Conservation (phyloP, 1,140 invertebrate species). For the Aphelinus atriplicis region DNA sequence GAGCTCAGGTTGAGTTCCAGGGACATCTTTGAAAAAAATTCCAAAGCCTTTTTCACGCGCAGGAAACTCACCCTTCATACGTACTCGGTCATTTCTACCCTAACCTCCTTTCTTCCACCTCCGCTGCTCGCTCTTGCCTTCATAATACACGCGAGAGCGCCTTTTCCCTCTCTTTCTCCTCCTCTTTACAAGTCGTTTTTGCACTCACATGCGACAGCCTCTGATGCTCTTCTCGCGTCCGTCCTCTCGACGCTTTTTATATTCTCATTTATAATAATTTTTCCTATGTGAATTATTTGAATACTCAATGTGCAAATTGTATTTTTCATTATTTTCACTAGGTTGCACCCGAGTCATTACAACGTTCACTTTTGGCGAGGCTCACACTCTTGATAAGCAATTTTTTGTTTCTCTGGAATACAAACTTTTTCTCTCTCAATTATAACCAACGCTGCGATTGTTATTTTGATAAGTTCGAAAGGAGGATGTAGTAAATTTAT, state of each 20-base stretch:
- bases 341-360: background rate
- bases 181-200: background rate
- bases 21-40: too few species aligned
- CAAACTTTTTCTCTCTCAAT: too few species aligned
- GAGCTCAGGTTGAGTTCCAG: too few species aligned
- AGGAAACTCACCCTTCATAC: slow-evolving; percentile 33
- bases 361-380: too few species aligned
- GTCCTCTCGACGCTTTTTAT: slow-evolving; percentile 21
- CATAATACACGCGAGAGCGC: slow-evolving; percentile 1
- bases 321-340: background rate
- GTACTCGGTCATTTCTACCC: slow-evolving; percentile 39
- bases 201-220: background rate
- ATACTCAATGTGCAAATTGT: background rate
- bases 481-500: too few species aligned
- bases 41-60: background rate
- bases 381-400: too few species aligned
- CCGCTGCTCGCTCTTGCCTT: slow-evolving; percentile 18
- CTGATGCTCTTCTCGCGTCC: background rate
- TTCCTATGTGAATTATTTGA: background rate
- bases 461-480: too few species aligned
- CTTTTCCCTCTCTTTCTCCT: background rate
- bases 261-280: slow-evolving; percentile 30
- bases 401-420: too few species aligned
- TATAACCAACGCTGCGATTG: too few species aligned
- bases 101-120: slow-evolving; percentile 44